These are phyloP conservation scores for Cheilinus undulatus DNA, from an alignment of 2,113 vertebrate species.

Conservation along the genomic window DNA sequence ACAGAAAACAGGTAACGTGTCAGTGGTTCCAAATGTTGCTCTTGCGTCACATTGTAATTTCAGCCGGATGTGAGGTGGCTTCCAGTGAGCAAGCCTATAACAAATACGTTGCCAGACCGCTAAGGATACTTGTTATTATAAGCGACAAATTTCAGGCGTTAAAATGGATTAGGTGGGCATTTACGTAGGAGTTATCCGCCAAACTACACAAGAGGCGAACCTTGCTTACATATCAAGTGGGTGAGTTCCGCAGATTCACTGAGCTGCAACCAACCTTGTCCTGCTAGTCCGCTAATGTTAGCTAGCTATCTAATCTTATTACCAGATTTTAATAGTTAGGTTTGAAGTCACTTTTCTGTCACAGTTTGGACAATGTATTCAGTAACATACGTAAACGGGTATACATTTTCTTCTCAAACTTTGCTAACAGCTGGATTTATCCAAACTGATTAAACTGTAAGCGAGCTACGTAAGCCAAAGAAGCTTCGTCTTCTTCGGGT, in stretches of 20 bases:
- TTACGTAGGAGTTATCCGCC: constrained; percentile 1
- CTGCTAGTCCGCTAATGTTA: constrained; percentile 44
- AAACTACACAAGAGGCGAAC: constrained; percentile 7
- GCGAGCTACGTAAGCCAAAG: constrained; percentile 5
- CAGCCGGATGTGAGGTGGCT: constrained; percentile 86
- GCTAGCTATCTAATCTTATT: constrained; percentile 55
- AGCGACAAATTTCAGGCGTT: background rate
- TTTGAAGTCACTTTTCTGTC: background rate
- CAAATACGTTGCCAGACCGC: constrained; percentile 83
- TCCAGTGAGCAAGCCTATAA: constrained; percentile 80
- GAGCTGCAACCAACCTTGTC: constrained; percentile 46
- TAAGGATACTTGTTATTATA: constrained; percentile 19
- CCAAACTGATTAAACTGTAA: background rate
- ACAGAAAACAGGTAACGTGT: background rate
- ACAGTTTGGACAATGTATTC: too few relatives aligned
- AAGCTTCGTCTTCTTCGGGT: background rate
- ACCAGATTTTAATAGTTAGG: constrained; percentile 10
- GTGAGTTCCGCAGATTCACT: constrained; percentile 60
- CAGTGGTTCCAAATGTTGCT: background rate
- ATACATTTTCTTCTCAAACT: background rate
- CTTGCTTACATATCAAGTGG: constrained; percentile 42
- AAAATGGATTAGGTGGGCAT: constrained; percentile 62
- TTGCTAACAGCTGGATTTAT: background rate
- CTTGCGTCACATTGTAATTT: constrained; percentile 42
- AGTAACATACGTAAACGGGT: too few relatives aligned